A percentile compares a stretch with the other conserved stretches of the same genome.
Conservation (phyloP, 2,797 vertebrate genomes). For the Sebastes oblongus region DNA sequence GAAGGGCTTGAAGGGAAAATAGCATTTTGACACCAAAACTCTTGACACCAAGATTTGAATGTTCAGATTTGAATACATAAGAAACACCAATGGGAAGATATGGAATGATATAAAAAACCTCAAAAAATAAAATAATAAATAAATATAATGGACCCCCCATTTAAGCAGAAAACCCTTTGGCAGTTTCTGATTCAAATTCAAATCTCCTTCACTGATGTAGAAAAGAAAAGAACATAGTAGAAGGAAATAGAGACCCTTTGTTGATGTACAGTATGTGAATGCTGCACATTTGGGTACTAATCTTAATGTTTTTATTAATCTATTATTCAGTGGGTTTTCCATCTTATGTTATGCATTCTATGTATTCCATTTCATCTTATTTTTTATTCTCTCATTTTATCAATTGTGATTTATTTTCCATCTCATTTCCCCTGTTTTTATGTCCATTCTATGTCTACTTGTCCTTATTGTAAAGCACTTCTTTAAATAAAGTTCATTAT, state of each 20-base stretch:
- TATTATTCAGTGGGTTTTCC: not conserved
- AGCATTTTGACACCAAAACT: no score
- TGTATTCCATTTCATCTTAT: no score
- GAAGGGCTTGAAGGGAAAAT: no score
- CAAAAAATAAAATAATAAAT: no score
- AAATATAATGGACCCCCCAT: no score
- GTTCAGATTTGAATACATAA: no score
- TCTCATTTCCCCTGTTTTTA: not conserved
- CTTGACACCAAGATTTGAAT: no score
- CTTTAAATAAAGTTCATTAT: not conserved
- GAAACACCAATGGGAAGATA: no score
- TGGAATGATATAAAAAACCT: no score
- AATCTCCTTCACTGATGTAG: not conserved
- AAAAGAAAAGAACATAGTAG: not conserved
- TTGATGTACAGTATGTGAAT: not conserved
- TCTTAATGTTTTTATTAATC: not conserved
- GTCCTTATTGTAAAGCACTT: not conserved
- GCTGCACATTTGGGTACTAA: not conserved
- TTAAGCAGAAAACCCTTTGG: no score
- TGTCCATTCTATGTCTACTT: not conserved
- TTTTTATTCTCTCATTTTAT: not conserved
- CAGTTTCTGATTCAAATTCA: not conserved
- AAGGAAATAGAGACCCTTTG: not conserved
- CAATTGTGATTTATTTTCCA: not conserved
- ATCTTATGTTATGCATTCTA: not conserved